Percentiles rank a stretch among this genome's conserved stretches.
Evolutionary conservation across 1,140 invertebrate species (phyloP).

Genomic region (Colletes gigas): DNA sequence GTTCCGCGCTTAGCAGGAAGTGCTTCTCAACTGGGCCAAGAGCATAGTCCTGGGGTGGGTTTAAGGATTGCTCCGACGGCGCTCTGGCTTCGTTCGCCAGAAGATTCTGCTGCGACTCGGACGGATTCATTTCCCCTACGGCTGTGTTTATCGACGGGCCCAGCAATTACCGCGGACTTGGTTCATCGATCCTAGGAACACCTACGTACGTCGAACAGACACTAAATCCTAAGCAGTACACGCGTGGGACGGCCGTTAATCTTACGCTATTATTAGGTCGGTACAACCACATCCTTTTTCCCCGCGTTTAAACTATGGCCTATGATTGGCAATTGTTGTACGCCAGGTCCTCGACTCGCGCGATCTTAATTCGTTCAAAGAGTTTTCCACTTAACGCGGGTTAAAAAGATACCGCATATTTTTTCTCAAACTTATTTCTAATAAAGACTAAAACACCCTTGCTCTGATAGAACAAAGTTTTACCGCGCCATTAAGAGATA

Average conservation of each 20-base stretch:
- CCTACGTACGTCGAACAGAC: not conserved
- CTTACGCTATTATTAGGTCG: not conserved
- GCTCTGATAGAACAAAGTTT: no score
- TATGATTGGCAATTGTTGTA: no score
- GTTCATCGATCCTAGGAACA: constrained; percentile 26
- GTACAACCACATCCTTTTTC: no score
- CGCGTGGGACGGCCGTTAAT: constrained; percentile 8
- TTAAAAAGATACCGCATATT: no score
- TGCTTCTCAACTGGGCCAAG: constrained; percentile 91
- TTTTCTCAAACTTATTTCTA: no score
- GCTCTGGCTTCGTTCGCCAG: constrained; percentile 72
- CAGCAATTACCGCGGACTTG: not conserved
- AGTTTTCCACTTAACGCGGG: no score
- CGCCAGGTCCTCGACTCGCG: no score
- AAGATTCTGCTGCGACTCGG: constrained; percentile 80
- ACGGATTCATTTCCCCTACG: constrained; percentile 73
- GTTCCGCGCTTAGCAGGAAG: constrained; percentile 91
- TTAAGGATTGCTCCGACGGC: constrained; percentile 65
- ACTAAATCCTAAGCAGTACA: not conserved
- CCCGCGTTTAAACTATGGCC: not conserved
- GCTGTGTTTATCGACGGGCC: not conserved
- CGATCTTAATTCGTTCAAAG: no score
- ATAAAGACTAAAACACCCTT: no score
- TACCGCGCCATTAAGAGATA: no score
- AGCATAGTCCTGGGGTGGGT: constrained; percentile 82